Percentiles rank a stretch among this genome's conserved stretches.
Evolutionary conservation across 2,113 vertebrate genomes (phyloP).

Genomic region (Trachemys scripta): DNA sequence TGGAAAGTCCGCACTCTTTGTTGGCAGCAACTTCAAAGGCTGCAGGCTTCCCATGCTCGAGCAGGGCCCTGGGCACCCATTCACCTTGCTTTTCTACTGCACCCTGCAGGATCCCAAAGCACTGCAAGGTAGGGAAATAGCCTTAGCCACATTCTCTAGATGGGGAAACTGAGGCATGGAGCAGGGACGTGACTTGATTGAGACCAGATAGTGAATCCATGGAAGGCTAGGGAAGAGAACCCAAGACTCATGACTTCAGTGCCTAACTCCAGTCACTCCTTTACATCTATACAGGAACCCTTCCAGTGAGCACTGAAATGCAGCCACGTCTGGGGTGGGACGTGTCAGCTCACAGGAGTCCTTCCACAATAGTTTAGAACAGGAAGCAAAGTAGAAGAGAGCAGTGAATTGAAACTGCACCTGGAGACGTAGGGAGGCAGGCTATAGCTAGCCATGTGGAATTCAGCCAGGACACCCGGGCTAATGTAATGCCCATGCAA

Average conservation of each 20-base stretch:
- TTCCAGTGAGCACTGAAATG: no score
- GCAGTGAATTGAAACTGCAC: not conserved
- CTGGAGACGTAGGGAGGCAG: not conserved
- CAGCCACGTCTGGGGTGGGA: not conserved
- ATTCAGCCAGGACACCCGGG: no score
- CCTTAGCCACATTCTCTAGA: not conserved
- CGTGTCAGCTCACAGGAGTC: not conserved
- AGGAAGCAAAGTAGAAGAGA: not conserved
- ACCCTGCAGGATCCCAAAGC: not conserved
- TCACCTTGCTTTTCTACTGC: not conserved
- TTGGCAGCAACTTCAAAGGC: not conserved
- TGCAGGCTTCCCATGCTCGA: not conserved
- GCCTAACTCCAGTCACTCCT: not conserved
- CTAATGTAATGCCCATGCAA: no score
- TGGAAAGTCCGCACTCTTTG: not conserved
- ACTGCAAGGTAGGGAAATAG: not conserved
- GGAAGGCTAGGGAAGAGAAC: not conserved
- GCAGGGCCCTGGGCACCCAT: not conserved
- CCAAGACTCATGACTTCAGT: not conserved
- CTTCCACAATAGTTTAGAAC: not conserved
- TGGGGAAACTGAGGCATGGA: not conserved
- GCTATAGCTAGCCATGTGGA: not conserved
- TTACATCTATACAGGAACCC: no score
- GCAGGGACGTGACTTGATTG: not conserved
- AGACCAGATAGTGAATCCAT: not conserved